Conservation (phyloP, 2,113 vertebrate genomes). For the Thermophis baileyi region DNA sequence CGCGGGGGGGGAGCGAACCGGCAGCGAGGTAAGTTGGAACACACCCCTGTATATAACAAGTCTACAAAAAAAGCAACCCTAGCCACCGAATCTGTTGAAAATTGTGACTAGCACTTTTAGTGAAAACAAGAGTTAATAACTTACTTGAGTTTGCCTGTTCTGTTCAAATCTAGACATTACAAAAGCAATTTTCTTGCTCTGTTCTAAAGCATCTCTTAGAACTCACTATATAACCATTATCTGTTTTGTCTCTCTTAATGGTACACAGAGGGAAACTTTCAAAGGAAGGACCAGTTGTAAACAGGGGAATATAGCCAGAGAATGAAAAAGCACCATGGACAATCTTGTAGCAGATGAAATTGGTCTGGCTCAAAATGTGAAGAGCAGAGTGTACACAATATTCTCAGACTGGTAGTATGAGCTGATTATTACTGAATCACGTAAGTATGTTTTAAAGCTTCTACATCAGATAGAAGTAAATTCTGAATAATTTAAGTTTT, state of each 20-base stretch:
- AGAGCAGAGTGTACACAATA: not conserved
- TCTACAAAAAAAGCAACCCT: not conserved
- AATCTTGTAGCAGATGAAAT: not conserved
- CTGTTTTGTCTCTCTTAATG: not conserved
- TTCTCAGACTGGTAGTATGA: not conserved
- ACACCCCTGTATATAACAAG: not conserved
- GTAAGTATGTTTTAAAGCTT: not conserved
- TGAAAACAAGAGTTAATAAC: not conserved
- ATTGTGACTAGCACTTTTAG: not conserved
- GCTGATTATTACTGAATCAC: not conserved
- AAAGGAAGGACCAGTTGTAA: not conserved
- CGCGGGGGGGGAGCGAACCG: too few relatives aligned
- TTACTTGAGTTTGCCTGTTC: not conserved
- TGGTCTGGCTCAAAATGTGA: not conserved
- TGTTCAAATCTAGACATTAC: not conserved
- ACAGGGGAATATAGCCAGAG: not conserved
- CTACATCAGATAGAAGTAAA: not conserved
- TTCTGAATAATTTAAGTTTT: not conserved
- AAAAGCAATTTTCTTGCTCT: not conserved
- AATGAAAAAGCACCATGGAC: not conserved
- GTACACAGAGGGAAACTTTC: not conserved
- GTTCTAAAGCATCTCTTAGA: not conserved
- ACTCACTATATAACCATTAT: not conserved
- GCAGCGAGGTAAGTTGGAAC: too few relatives aligned
- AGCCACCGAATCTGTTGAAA: not conserved